Conservation (phyloP, 1,140 invertebrate genomes). For the Tyrophagus putrescentiae region DNA sequence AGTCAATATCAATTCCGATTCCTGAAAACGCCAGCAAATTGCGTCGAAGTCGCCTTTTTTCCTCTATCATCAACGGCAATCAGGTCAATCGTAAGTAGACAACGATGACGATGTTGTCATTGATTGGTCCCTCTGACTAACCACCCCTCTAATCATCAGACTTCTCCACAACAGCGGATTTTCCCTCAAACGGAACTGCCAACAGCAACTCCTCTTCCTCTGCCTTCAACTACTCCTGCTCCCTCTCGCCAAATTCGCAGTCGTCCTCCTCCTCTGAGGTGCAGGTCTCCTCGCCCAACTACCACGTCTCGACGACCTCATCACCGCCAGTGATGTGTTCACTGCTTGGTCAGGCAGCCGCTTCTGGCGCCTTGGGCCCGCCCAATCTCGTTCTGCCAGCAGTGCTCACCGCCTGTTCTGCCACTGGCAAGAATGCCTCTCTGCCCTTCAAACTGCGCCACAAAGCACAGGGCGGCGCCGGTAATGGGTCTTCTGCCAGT, state of each 20-base stretch:
- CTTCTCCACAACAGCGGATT: neutral
- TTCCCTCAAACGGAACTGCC: neutral
- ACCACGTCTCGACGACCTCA: conserved; percentile 13
- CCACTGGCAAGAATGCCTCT: conserved; percentile 32
- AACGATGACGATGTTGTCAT: neutral
- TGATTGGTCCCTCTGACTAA: neutral
- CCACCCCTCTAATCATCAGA: neutral
- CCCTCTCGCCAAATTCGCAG: conserved; percentile 17
- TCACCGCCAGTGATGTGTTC: conserved; percentile 12
- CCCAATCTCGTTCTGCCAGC: conserved; percentile 26
- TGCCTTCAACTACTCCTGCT: conserved; percentile 15
- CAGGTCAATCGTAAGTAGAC: neutral
- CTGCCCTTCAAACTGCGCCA: conserved; percentile 76
- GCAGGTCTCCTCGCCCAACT: conserved; percentile 1
- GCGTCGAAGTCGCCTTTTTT: conserved; percentile 18
- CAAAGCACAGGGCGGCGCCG: conserved; percentile 56
- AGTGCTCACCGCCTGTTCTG: conserved; percentile 24
- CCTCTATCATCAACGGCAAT: conserved; percentile 6
- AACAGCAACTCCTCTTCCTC: too few relatives aligned
- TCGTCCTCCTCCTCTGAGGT: conserved; percentile 11
- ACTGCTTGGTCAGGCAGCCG: neutral
- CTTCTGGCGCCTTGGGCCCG: neutral
- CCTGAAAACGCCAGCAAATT: conserved; percentile 21
- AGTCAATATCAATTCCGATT: conserved; percentile 17
- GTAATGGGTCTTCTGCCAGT: conserved; percentile 56